Base-by-base conservation (phyloP, 1,140 invertebrate genomes). In the Macrocentrus cingulum region DNA sequence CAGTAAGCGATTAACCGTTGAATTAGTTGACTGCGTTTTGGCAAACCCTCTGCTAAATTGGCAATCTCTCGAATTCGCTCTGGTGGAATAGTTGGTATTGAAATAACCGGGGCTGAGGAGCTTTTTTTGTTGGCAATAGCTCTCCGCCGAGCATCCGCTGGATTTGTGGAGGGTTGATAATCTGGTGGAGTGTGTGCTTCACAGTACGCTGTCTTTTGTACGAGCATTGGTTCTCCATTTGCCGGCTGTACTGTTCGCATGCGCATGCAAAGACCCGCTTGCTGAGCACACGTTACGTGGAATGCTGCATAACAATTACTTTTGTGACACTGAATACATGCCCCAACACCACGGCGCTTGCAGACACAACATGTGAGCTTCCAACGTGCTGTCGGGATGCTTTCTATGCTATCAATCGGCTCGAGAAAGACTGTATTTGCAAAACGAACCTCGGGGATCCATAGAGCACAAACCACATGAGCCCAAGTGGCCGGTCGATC, bases 381-480 rank as follows among this genome's bases (percentile, higher is more conserved):
- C 94, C 95, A 98, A 11, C 97, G 84, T 0, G 96, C 95, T 11
- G 92, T 83, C 1, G 96, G 95, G 69, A 99, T 98, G 62, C 91
- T 94, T 73, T 95, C 91, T 64, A 99, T 94, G 53, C 94, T 95
- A 80, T 99, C 88, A 82, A 99, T 95, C 2, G 97, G 97, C 78
- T 99, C 97, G 48, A 99, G 81, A 77, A 98, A 99, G 0, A 96
- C 93, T 2, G 93, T 95, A 71, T 98, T 99, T 1, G 95, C 95
- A 81, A 99, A 99, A 61, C 94, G 85, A 1, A 98, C 95, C 87
- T 99, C 97, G 2, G 97, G 97, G 70, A 99, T 97, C 96, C 97
- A 99, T 3, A 99, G 80, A 1, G 96, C 97, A 80, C 97, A 99
- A 1, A 99, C 94, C 2, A 99, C 96, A 81, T 99, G 97, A 16